A percentile compares a stretch with the other conserved stretches of the same genome.
Conservation (phyloP, 2,888 invertebrate species). For the Idaea aversata region DNA sequence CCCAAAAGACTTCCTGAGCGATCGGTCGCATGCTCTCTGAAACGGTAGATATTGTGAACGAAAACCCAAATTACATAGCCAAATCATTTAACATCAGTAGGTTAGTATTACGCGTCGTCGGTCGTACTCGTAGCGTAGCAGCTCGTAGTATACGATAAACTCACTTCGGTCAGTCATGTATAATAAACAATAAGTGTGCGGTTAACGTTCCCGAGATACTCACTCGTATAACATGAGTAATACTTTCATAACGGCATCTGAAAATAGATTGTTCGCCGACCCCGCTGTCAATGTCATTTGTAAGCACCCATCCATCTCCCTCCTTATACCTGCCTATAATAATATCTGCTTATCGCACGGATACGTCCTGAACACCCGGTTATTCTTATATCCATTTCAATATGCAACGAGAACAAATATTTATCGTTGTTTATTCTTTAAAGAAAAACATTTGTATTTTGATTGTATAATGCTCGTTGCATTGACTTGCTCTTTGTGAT, state of each 20-base stretch:
- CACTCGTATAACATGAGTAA: conserved; percentile 23
- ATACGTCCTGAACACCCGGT: conserved; percentile 16
- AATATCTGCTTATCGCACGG: conserved; percentile 34
- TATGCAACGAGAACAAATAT: conserved; percentile 26
- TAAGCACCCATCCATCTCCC: conserved; percentile 52
- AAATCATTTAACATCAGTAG: too few relatives aligned
- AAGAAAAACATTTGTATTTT: conserved; percentile 9
- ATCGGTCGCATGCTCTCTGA: too few relatives aligned
- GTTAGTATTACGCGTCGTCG: too few relatives aligned
- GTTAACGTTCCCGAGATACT: too few relatives aligned
- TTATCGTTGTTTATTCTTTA: conserved; percentile 22
- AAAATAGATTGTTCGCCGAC: conserved; percentile 34
- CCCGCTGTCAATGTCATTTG: conserved; percentile 45
- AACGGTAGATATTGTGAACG: too few relatives aligned
- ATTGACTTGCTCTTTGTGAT: not conserved
- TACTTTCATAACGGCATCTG: conserved; percentile 38
- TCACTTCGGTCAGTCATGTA: too few relatives aligned
- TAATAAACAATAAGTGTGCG: too few relatives aligned
- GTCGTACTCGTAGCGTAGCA: too few relatives aligned
- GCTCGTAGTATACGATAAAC: too few relatives aligned
- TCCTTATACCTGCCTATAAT: conserved; percentile 40
- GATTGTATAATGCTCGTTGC: not conserved
- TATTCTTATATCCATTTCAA: conserved; percentile 26
- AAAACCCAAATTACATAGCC: too few relatives aligned
- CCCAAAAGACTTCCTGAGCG: too few relatives aligned